These are phyloP conservation scores for Suillia variegata DNA, from an alignment of 2,888 invertebrate genomes.

Conservation along the genomic window DNA sequence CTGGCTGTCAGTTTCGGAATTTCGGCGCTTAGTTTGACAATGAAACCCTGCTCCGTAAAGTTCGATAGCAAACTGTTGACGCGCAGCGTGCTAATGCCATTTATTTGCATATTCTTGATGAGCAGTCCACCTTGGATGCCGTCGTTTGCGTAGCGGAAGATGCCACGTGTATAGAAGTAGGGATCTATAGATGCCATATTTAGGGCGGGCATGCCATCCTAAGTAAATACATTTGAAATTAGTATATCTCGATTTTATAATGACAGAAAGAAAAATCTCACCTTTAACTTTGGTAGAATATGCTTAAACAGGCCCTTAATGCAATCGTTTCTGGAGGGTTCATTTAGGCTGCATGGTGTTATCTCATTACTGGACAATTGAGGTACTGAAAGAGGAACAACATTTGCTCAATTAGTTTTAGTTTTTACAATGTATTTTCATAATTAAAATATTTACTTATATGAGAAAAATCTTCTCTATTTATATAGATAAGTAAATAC, in stretches of 20 bases:
- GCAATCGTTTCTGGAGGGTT: constrained; percentile 67
- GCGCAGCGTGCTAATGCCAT: constrained; percentile 64
- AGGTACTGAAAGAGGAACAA: constrained; percentile 20
- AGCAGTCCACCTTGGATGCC: constrained; percentile 55
- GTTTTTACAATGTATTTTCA: too few species aligned
- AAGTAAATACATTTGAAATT: neutral
- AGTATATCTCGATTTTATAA: neutral
- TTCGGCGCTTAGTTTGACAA: constrained; percentile 67
- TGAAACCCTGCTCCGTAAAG: constrained; percentile 66
- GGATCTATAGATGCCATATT: constrained; percentile 52
- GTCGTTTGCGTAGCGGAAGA: constrained; percentile 56
- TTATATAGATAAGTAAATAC: too few species aligned
- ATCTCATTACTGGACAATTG: constrained; percentile 13
- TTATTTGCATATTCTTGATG: constrained; percentile 61
- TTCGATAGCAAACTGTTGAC: constrained; percentile 65
- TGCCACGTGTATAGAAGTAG: constrained; percentile 53
- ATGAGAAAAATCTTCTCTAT: too few species aligned
- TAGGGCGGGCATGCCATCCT: constrained; percentile 45
- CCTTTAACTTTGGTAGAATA: constrained; percentile 59
- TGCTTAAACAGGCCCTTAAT: constrained; percentile 64
- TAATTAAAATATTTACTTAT: too few species aligned
- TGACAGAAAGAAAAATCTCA: constrained; percentile 20
- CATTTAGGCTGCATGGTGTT: constrained; percentile 65
- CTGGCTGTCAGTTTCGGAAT: constrained; percentile 65
- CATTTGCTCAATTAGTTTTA: too few species aligned